Evolutionary conservation across 1,140 invertebrate species (phyloP).

Genomic region (Drosophila willistoni): DNA sequence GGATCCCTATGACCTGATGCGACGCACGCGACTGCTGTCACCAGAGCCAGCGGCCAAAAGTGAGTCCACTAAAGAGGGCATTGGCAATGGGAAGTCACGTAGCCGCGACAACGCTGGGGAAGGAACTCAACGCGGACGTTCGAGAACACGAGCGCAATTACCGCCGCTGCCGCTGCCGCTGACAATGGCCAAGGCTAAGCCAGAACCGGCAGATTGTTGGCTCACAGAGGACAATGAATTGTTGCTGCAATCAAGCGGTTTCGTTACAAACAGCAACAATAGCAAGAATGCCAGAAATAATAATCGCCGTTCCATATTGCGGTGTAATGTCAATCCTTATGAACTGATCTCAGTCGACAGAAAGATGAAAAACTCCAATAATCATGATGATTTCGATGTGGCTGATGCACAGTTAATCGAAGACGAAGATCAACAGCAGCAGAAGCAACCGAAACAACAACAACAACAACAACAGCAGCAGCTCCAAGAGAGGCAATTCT

Average conservation of each 20-base stretch:
- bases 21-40: slow-evolving; percentile 88
- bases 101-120: slow-evolving; percentile 47
- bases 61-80: slow-evolving; percentile 30
- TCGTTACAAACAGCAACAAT: slow-evolving; percentile 14
- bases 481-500: slow-evolving; percentile 54
- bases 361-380: slow-evolving; percentile 35
- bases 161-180: slow-evolving; percentile 5
- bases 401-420: slow-evolving; percentile 72
- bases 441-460: slow-evolving; percentile 11
- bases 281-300: slow-evolving; percentile 20
- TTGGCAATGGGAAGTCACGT: slow-evolving; percentile 46
- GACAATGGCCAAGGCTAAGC: slow-evolving; percentile 50
- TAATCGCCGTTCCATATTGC: slow-evolving; percentile 88
- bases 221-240: slow-evolving; percentile 71
- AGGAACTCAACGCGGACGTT: slow-evolving; percentile 52
- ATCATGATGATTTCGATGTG: slow-evolving; percentile 73
- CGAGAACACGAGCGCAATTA: slow-evolving; percentile 54
- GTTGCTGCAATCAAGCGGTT: slow-evolving; percentile 83
- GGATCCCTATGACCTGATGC: slow-evolving; percentile 92
- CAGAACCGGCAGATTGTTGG: slow-evolving; percentile 84
- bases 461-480: slow-evolving; percentile 25
- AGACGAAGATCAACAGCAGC: slow-evolving; percentile 42
- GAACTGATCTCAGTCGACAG: slow-evolving; percentile 86
- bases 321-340: slow-evolving; percentile 93
- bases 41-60: slow-evolving; percentile 82